These are phyloP conservation scores for Philonicus albiceps DNA, from an alignment of 2,888 invertebrate species.

Conservation along the genomic window DNA sequence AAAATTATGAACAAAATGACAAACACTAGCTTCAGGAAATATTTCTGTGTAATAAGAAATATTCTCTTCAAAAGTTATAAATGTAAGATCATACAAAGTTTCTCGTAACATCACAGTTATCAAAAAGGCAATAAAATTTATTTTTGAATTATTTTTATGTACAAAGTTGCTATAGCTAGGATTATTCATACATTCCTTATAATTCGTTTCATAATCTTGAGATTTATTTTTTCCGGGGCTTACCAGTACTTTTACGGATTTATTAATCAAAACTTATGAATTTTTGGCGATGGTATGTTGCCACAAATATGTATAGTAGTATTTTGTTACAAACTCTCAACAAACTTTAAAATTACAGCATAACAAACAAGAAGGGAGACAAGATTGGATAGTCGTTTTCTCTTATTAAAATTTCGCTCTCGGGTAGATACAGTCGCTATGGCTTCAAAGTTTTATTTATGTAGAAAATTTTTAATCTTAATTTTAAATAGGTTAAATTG, in stretches of 20 bases:
- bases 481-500: not conserved
- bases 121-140: slow-evolving; percentile 50
- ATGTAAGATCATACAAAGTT: slow-evolving; percentile 34
- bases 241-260: not conserved
- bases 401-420: not conserved
- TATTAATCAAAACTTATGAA: not conserved
- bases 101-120: slow-evolving; percentile 51
- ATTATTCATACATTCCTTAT: not conserved
- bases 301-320: not conserved
- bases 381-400: not conserved
- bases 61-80: slow-evolving; percentile 14
- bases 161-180: not conserved
- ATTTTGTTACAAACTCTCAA: no score
- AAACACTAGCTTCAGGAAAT: not conserved
- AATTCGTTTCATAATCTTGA: not conserved
- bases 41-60: not conserved
- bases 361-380: not conserved
- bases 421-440: not conserved
- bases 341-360: no score
- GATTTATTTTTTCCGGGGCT: not conserved
- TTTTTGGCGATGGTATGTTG: not conserved
- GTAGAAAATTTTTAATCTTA: no score
- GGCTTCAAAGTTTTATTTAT: no score
- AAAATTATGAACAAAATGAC: not conserved
- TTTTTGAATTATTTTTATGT: slow-evolving; percentile 10